Percentiles rank a stretch among this genome's conserved stretches.
Conservation (phyloP, 30 jellyfish, hydroid and myxozoan genomes). For the Pelagia noctiluca region DNA sequence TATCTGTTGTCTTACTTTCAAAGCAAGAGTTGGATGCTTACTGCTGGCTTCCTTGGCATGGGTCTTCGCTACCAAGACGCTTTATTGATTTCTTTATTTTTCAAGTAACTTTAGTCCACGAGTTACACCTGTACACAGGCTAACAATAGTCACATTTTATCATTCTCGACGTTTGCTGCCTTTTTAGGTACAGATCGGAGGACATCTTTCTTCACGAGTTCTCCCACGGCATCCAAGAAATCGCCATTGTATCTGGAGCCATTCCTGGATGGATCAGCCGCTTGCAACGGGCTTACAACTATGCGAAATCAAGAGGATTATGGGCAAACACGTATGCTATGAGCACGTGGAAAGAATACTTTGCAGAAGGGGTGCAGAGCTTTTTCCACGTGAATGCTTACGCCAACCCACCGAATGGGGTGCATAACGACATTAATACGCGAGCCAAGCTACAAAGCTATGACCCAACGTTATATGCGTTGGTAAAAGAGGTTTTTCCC, state of each 20-base stretch:
- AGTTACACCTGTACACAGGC: no score
- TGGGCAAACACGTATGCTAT: conserved; percentile 88
- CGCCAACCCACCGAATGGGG: conserved; percentile 71
- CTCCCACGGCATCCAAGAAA: conserved; percentile 80
- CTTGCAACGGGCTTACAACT: conserved; percentile 64
- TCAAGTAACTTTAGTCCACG: no score
- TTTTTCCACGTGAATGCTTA: conserved; percentile 72
- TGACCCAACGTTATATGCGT: conserved; percentile 68
- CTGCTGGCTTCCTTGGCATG: neutral
- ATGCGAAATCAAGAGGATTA: conserved; percentile 67
- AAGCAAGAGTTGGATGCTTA: neutral
- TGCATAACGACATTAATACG: conserved; percentile 74
- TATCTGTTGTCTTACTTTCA: neutral
- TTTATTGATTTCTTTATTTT: neutral
- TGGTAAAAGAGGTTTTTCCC: conserved; percentile 80
- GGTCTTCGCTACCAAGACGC: neutral
- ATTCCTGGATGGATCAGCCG: conserved; percentile 76
- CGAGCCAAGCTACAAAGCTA: conserved; percentile 57
- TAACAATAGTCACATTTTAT: no score
- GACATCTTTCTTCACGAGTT: conserved; percentile 86
- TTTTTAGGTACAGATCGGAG: conserved; percentile 75
- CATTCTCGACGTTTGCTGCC: no score
- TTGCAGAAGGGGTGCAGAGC: conserved; percentile 87
- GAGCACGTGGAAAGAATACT: conserved; percentile 82
- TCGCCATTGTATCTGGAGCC: conserved; percentile 75